Evolutionary conservation across 2,797 vertebrate species (phyloP).

Genomic region (Tachyglossus aculeatus): DNA sequence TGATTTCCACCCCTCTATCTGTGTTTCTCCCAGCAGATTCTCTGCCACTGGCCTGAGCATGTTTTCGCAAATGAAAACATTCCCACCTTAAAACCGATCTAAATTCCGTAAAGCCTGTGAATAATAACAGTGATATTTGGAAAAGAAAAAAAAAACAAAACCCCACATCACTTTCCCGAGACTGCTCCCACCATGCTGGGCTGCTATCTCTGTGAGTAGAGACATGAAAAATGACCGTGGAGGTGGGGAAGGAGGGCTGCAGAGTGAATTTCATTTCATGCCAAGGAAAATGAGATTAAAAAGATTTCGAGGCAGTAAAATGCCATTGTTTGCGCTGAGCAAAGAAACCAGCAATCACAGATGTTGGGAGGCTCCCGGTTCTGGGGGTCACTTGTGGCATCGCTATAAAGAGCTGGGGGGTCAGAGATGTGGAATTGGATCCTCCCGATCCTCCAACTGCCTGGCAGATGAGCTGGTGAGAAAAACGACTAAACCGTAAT

Average conservation of each 20-base stretch:
- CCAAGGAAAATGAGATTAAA: conserved; percentile 22
- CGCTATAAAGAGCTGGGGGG: neutral
- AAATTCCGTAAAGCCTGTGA: conserved; percentile 6
- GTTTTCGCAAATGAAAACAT: neutral
- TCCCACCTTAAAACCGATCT: conserved; percentile 1
- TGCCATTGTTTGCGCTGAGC: neutral
- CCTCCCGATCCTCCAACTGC: neutral
- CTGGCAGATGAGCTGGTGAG: fast-evolving
- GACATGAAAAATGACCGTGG: neutral
- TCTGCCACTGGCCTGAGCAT: neutral
- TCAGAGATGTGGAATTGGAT: neutral
- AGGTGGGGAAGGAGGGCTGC: neutral
- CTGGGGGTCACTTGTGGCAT: fast-evolving
- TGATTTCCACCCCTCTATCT: neutral
- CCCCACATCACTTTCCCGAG: fast-evolving
- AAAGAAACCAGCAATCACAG: fast-evolving
- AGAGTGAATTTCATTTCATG: conserved; percentile 18
- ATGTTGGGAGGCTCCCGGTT: fast-evolving
- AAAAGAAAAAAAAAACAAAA: neutral
- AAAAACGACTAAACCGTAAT: too few species aligned
- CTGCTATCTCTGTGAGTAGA: fast-evolving
- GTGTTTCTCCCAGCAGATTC: neutral
- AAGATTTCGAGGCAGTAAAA: neutral
- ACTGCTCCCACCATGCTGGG: fast-evolving
- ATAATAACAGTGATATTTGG: conserved; percentile 25